Percentiles rank a stretch among this genome's conserved stretches.
Conservation (phyloP, 2,888 invertebrate genomes). For the Holacanthella duospinosa region DNA sequence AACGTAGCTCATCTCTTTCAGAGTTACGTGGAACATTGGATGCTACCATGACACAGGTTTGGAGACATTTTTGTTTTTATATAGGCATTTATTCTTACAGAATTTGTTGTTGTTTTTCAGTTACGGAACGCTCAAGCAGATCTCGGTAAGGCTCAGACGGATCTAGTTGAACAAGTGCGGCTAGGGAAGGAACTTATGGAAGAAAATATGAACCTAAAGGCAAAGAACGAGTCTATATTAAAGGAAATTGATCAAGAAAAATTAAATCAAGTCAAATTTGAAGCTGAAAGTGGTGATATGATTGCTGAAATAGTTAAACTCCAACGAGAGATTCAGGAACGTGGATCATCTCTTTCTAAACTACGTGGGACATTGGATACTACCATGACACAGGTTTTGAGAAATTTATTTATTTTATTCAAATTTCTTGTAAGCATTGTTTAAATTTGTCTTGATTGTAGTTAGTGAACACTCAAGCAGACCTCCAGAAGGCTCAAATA, state of each 20-base stretch:
- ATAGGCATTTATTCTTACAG: background rate
- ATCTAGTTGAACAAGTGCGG: background rate
- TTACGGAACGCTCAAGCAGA: background rate
- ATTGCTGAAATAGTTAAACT: background rate
- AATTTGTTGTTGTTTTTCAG: background rate
- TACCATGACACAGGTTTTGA: background rate
- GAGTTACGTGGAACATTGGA: background rate
- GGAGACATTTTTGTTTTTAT: background rate
- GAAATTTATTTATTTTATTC: background rate
- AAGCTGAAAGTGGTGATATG: background rate
- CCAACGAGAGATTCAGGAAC: background rate
- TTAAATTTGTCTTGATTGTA: conserved; percentile 11
- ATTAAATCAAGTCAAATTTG: background rate
- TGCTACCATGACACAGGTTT: background rate
- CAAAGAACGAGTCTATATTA: background rate
- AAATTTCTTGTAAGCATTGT: too few species aligned
- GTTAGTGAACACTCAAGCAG: conserved; percentile 34
- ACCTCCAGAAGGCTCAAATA: conserved; percentile 16
- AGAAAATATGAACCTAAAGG: background rate
- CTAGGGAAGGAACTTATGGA: background rate
- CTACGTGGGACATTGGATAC: background rate
- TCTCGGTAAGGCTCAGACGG: conserved; percentile 12
- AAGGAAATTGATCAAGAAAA: background rate
- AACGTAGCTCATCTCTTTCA: background rate
- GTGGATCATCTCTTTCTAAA: background rate